A percentile compares a stretch with the other conserved stretches of the same genome.
Evolutionary conservation across 2,888 invertebrate species (phyloP).

Genomic region (Slavum lentiscoides): DNA sequence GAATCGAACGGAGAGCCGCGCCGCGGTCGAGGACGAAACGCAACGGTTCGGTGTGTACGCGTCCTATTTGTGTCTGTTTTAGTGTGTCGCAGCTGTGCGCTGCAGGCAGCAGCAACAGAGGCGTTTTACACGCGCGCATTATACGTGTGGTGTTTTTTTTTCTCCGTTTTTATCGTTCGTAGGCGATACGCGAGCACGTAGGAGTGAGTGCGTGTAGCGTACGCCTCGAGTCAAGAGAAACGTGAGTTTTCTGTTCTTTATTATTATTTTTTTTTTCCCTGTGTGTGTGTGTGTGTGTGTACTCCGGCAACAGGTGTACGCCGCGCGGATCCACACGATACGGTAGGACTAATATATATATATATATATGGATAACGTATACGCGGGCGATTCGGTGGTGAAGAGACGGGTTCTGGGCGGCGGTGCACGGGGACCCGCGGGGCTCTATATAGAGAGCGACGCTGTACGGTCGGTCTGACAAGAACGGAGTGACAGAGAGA

Average conservation of each 20-base stretch:
- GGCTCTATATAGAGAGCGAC: too few relatives aligned
- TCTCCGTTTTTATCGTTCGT: constrained; percentile 42
- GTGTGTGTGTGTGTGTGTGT: neutral
- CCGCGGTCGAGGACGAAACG: too few relatives aligned
- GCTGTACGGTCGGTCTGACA: too few relatives aligned
- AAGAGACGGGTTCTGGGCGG: constrained; percentile 41
- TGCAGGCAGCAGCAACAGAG: constrained; percentile 28
- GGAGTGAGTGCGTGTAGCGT: constrained; percentile 21
- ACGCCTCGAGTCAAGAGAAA: constrained; percentile 52
- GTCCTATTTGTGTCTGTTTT: neutral
- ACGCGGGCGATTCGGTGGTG: constrained; percentile 44
- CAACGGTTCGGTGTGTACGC: constrained; percentile 28
- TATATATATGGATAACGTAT: constrained; percentile 17
- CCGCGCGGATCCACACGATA: constrained; percentile 47
- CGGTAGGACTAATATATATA: constrained; percentile 51
- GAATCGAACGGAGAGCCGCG: too few relatives aligned
- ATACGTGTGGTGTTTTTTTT: constrained; percentile 7
- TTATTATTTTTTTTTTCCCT: constrained; percentile 39
- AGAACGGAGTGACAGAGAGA: too few relatives aligned
- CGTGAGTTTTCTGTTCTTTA: constrained; percentile 53
- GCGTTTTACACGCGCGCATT: constrained; percentile 21
- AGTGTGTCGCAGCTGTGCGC: constrained; percentile 49
- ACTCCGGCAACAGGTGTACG: constrained; percentile 45
- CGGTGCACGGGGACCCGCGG: constrained; percentile 12
- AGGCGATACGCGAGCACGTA: constrained; percentile 52